These are phyloP conservation scores for Merluccius polli DNA, from an alignment of 2,797 vertebrate species.

Conservation along the genomic window DNA sequence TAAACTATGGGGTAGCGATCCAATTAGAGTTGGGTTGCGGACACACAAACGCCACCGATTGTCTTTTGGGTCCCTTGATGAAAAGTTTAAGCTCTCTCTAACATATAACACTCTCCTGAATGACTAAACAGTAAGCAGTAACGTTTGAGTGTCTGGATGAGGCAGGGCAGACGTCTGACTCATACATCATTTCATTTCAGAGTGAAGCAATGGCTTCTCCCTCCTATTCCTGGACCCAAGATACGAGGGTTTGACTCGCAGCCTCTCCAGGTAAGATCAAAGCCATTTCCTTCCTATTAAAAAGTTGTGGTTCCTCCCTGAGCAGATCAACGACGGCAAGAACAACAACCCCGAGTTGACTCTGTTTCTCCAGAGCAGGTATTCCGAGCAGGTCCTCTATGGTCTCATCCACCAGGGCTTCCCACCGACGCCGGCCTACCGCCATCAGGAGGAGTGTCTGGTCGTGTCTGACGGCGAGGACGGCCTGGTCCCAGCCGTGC, in stretches of 20 bases:
- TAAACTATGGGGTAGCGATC: no score
- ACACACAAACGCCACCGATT: no score
- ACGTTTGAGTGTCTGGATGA: no score
- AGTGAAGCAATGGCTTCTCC: conserved; percentile 79
- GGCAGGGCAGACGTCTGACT: background rate
- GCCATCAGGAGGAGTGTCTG: conserved; percentile 79
- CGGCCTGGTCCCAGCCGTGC: conserved; percentile 48
- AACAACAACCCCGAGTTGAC: conserved; percentile 8
- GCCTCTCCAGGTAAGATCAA: conserved; percentile 78
- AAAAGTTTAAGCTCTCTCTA: no score
- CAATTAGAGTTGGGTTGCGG: no score
- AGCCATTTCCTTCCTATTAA: background rate
- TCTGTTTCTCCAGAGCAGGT: conserved; percentile 71
- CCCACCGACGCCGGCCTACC: conserved; percentile 67
- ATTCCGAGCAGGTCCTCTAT: conserved; percentile 75
- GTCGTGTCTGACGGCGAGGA: conserved; percentile 77
- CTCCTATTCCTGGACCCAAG: conserved; percentile 89
- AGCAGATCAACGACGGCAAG: background rate
- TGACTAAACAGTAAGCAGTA: background rate
- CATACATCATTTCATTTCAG: conserved; percentile 58
- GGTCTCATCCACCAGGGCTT: conserved; percentile 76
- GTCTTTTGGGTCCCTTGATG: no score
- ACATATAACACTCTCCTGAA: background rate
- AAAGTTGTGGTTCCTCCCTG: background rate
- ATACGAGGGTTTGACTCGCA: conserved; percentile 86